Base-by-base conservation (phyloP, 2,113 vertebrate species). In the Campylomormyrus tamandua region DNA sequence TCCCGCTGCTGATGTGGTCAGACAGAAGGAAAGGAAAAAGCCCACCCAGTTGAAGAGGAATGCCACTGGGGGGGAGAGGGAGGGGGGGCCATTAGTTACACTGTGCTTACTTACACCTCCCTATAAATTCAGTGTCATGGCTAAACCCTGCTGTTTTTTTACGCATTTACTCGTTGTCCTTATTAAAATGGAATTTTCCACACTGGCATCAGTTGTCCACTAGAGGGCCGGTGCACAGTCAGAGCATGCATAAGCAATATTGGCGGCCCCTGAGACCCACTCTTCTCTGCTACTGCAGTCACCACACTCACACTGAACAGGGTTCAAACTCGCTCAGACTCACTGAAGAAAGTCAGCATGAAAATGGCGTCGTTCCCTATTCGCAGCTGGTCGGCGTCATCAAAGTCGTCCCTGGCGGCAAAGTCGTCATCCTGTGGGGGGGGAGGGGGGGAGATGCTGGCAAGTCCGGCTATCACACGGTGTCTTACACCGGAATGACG, bases 11-110 rank as follows among this genome's bases (percentile, higher is more conserved):
- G 98, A 99, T 90, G 98, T 99, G 93, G 98, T 99, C 96, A 99
- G 95, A 87, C 98, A 99, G 95, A 99, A 99, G 90, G 98, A 99
- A 92, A 99, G 94, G 96, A 99, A 99, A 95, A 99, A 99, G 21
- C 98, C 98, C 90, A 99, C 99, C 98, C 98, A 99, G 96, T 99
- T 99, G 96, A 99, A 99, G 90, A 99, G 97, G 96, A 99, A 99
- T 90, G 98, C 97, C 98, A 99, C 98, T 99, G 94, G 35, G 88
- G 6, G 45, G 84, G 8, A 1, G 10, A 4, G 48, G 19, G 83
- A 3, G 10, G 39, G 80, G 19, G 80, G 21, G 42, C 3, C 6
- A 83, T 19, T 15, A 45, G 45, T 19, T 77, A 39, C 5, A 77
- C 31, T 35, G 31, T 42, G 74, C 31, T 70, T 70, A 70, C 3